Evolutionary conservation across 2,888 invertebrate species (phyloP), one percentile per base, ranked within the genome.

Genomic region (Biston stratarius): DNA sequence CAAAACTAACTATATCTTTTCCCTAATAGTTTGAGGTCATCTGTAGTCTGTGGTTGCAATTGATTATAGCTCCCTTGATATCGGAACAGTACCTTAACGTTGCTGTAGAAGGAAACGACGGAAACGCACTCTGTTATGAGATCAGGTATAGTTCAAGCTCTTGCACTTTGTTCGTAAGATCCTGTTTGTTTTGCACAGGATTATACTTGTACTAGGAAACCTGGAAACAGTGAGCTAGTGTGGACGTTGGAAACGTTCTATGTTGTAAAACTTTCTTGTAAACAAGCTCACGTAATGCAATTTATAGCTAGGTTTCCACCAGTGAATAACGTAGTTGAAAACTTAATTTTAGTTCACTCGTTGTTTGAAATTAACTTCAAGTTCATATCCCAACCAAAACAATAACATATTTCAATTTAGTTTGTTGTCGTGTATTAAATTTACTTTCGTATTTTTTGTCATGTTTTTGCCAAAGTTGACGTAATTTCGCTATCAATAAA

Each of bases 111-210:
- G 40, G 33, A 59, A 14, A 61, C 60, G 66, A 63, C 60, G 64
- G 70, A 71, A 73, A 65, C 65, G 53, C 51, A 42, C 55, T 53
- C 15, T 42, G 40, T 40, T 36, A 6, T 42, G 40, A 34, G 6
- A 55, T 55, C 55, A 74, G 70, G 70, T 69, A 68, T 42, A 49
- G n/a, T 57, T 42, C 45, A 40, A 42, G 58, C 65, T 51, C 53
- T 14, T 60, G 62, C 62, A 64, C 69, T 73, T 59, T 64, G 64
- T 69, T 73, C 67, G 73, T 70, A 67, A 70, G 53, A 68, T 55
- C 62, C 53, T 74, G 74, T 74, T 71, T 70, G 66, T 65, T 74
- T 72, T 70, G 71, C 53, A 62, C n/a, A n/a, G n/a, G n/a, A n/a
- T n/a, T 24, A 24, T 24, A 24, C 24, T 24, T 24, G 24, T 24